phyloP scores from a whole-genome alignment of 1,140 invertebrate genomes.

The Neodiprion virginianus region DNA sequence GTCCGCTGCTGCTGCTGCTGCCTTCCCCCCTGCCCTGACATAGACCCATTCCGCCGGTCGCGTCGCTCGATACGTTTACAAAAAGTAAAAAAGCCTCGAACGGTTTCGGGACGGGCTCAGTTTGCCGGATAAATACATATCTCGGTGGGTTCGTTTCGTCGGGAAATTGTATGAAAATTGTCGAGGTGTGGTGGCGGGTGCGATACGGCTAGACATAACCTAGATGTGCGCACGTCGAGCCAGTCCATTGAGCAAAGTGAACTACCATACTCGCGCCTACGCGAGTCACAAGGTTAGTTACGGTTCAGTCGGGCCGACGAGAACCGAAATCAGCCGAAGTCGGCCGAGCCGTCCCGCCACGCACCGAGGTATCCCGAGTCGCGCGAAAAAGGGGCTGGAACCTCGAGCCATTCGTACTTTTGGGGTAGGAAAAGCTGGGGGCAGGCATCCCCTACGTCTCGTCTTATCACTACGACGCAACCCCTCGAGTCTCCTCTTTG shows the following conservation, averaged over 20 bases:
- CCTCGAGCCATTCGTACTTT: not conserved
- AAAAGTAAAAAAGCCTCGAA: no score
- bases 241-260: conserved; percentile 20
- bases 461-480: not conserved
- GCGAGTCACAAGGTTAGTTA: conserved; percentile 1
- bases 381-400: not conserved
- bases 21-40: no score
- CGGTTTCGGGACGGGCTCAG: no score
- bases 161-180: no score
- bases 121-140: no score
- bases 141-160: no score
- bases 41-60: no score
- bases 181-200: no score
- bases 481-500: not conserved
- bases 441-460: not conserved
- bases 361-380: not conserved
- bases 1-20: no score
- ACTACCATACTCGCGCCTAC: conserved; percentile 6
- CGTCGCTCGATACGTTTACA: no score
- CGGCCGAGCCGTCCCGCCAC: not conserved
- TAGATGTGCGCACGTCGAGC: not conserved
- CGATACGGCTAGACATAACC: not conserved
- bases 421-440: not conserved
- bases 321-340: not conserved
- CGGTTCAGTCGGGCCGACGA: not conserved